A percentile compares a stretch with the other conserved stretches of the same genome.
Evolutionary conservation across 2,797 vertebrate species (phyloP).

Genomic region (Hydrophis major): DNA sequence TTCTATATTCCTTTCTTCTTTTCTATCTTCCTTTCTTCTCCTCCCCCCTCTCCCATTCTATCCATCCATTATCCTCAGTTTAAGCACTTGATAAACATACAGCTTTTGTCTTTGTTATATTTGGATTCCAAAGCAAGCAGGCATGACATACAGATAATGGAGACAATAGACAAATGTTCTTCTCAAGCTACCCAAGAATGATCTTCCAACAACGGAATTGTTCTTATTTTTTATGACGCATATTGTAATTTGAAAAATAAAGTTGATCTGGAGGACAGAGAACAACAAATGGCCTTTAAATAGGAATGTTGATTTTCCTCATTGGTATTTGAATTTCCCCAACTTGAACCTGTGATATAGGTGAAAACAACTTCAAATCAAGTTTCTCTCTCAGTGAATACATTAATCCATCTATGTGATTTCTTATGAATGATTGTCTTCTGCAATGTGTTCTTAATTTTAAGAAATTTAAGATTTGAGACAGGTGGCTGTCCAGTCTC

Average conservation of each 20-base stretch:
- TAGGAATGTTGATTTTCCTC: not conserved
- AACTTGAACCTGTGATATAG: not conserved
- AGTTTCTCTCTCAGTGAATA: not conserved
- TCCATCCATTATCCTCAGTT: not conserved
- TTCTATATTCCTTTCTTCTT: not conserved
- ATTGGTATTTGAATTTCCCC: not conserved
- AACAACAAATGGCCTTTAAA: not conserved
- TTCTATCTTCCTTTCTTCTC: no score
- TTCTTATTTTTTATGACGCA: not conserved
- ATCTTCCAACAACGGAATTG: not conserved
- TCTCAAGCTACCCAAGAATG: not conserved
- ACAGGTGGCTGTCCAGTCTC: no score
- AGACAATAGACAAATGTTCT: not conserved
- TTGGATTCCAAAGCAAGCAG: not conserved
- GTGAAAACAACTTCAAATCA: not conserved
- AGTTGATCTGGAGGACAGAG: not conserved
- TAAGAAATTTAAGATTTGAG: no score
- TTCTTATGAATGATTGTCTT: not conserved
- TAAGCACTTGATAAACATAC: not conserved
- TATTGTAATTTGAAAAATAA: not conserved
- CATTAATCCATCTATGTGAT: not conserved
- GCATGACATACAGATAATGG: not conserved
- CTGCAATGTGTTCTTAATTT: not conserved
- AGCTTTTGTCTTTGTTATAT: not conserved
- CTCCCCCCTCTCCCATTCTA: no score